phyloP scores from a whole-genome alignment of 2,888 invertebrate species.

The Dynastes maya region DNA sequence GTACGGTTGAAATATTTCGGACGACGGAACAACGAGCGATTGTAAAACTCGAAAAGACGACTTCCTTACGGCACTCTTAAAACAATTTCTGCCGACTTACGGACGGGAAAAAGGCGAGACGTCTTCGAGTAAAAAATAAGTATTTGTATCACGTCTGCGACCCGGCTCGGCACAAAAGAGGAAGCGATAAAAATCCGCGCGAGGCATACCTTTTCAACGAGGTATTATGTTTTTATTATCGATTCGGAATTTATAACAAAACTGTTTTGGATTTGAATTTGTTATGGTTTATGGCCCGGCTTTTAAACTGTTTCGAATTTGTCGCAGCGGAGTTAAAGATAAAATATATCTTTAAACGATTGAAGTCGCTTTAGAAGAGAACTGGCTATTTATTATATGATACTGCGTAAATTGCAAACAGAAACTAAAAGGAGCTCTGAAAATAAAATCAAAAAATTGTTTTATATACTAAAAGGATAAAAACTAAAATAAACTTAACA shows the following conservation, averaged over 20 bases:
- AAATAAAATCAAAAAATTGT: no score
- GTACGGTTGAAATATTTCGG: constrained; percentile 11
- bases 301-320: background rate
- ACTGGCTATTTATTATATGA: no score
- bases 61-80: constrained; percentile 37
- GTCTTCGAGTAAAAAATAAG: constrained; percentile 27
- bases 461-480: no score
- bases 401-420: no score
- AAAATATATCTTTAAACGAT: background rate
- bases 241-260: constrained; percentile 36
- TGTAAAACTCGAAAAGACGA: constrained; percentile 38
- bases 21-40: constrained; percentile 19
- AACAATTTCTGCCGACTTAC: constrained; percentile 27
- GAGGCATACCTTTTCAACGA: constrained; percentile 8
- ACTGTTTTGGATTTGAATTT: constrained; percentile 32
- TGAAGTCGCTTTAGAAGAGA: background rate
- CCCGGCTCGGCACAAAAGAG: background rate
- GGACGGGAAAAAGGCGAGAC: background rate
- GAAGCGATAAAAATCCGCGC: constrained; percentile 35
- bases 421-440: no score
- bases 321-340: background rate
- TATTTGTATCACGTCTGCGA: constrained; percentile 34
- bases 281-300: constrained; percentile 2
- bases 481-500: no score
- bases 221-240: constrained; percentile 39